Evolutionary conservation across 2,113 vertebrate species (phyloP), one percentile per base, ranked within the genome.

Genomic region (Chloroceryle aenea): DNA sequence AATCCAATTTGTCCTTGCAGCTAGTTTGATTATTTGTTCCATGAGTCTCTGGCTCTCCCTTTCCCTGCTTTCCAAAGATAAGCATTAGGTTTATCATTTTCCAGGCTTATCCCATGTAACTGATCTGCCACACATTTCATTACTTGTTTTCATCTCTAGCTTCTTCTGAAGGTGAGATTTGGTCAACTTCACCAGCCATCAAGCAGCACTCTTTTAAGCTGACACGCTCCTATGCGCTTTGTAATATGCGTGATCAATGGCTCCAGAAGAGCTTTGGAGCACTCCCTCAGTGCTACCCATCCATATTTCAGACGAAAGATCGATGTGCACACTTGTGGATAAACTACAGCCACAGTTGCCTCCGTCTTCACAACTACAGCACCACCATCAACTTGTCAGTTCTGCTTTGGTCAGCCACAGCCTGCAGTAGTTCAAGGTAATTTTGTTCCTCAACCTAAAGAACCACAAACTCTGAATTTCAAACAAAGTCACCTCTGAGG

Each of bases 1-100:
- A 93, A 95, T 96, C 79, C 75, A 87, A 88, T 95, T 96, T 96
- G 90, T 93, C 88, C 92, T 90, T 97, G 92, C 69, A 86, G 83
- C 42, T 88, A 53, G 27, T 84, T 96, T 85, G 56, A 91, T 85
- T 92, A 90, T 86, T 95, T 95, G 85, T 95, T 95, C 88, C 52
- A 14, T 83, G 77, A 92, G 74, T 83, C 83, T 94, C 42, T 7
- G 27, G 27, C 36, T 93, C 64, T 90, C 92, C 83, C 58, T 81
- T 94, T 92, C 59, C 55, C 64, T 55, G 68, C 63, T 89, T 90
- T 84, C 88, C 86, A 42, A 89, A 89, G 83, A 92, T 55, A 96
- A 93, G 79, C 47, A 45, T 93, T 81, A 77, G 5, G 5, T 86
- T 86, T 86, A 77, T 86, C 4, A 74, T 86, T 92, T 90, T 92